Evolutionary conservation across 2,113 vertebrate genomes (phyloP).

Genomic region (Neopipo cinnamomea): DNA sequence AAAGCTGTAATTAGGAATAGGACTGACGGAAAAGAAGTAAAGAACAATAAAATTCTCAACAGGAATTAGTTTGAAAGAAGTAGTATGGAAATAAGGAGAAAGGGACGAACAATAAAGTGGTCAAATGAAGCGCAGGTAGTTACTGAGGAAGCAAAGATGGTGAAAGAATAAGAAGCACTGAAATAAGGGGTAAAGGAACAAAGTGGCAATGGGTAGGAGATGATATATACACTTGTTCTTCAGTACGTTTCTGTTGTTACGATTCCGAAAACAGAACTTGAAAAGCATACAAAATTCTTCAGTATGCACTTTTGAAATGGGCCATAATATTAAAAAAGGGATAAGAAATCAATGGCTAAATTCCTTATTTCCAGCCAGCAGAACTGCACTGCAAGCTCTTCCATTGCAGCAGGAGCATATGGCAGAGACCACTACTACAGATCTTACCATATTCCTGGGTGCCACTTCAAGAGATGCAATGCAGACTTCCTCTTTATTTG

Average conservation of each 20-base stretch:
- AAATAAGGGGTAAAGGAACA: neutral
- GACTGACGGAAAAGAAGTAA: neutral
- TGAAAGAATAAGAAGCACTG: neutral
- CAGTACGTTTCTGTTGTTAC: neutral
- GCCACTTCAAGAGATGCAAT: neutral
- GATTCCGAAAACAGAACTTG: neutral
- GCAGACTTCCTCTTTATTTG: neutral
- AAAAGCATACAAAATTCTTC: neutral
- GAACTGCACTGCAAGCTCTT: neutral
- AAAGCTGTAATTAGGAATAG: neutral
- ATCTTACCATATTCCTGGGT: neutral
- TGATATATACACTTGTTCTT: neutral
- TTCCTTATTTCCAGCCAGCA: neutral
- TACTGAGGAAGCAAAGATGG: neutral
- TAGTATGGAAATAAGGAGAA: neutral
- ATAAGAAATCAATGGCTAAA: neutral
- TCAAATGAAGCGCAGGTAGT: neutral
- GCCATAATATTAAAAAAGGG: neutral
- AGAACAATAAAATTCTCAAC: neutral
- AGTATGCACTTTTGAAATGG: neutral
- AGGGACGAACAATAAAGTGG: neutral
- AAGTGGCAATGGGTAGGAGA: neutral
- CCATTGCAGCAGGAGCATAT: neutral
- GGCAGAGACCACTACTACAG: neutral
- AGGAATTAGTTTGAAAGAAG: neutral